Base-by-base conservation (phyloP, 2,797 vertebrate species). In the Tokudaia muenninki region DNA sequence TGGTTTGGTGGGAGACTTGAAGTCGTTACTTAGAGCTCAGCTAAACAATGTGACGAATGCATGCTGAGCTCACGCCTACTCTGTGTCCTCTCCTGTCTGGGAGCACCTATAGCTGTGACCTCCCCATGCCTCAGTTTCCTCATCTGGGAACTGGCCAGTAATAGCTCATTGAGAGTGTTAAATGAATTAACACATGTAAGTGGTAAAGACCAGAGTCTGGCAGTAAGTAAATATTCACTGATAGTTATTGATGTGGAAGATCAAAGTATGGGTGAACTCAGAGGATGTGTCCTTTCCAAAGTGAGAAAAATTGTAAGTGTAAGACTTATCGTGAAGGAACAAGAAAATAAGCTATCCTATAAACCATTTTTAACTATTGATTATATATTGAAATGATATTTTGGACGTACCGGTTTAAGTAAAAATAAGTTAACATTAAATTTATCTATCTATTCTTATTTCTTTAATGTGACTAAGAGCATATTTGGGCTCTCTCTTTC, bases 401-500 rank as follows among this genome's bases (percentile, higher is more conserved):
- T 88, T 47, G 7, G 31, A 41, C 52, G 37, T 55, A 84, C 9
- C 79, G 50, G 41, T 78, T 96, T 92, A 89, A 92, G 93, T 70
- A 57, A 92, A 84, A 92, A 92, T n/a, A 70, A 34, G 4, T 67
- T 92, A 91, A 67, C 78, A 90, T 90, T 59, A 22, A 77, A 78
- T 31, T 72, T 44, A 37, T 61, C 52, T 93, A 44, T 72, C 82
- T 90, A 22, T 90, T 87, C 89, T 82, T 80, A 26, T 44, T 83
- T 77, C 84, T 88, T 81, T 65, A 89, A 75, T 19, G 10, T 83
- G 41, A 31, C n/a, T 55, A 8, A 52, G 77, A 41, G 61, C 80
- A 96, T 24, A 34, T 91, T 88, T 81, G 41, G 79, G 57, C 41
- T 79, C 37, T 26, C 16, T 67, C 37, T 90, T 84, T 78, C 65